Evolutionary conservation across 2,113 vertebrate genomes (phyloP).

Genomic region (Aramus guarauna): DNA sequence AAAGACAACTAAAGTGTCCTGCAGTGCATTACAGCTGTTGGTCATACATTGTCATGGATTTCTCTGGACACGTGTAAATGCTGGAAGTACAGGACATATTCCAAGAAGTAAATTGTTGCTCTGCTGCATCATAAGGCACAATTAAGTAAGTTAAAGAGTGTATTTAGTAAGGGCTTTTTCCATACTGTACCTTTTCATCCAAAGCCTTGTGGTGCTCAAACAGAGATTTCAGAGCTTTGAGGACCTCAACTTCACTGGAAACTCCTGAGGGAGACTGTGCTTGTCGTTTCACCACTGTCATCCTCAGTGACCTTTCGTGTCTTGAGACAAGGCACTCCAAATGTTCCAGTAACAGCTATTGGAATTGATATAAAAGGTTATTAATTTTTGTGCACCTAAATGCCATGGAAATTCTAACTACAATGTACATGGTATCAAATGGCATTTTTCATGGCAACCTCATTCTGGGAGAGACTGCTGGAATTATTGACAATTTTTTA

Average conservation of each 20-base stretch:
- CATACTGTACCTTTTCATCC: constrained; percentile 91
- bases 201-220: constrained; percentile 99
- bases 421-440: background rate
- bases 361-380: constrained; percentile 25
- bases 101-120: background rate
- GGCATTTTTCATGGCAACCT: background rate
- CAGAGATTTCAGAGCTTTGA: constrained; percentile 98
- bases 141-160: background rate
- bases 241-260: constrained; percentile 98
- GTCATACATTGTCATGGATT: background rate
- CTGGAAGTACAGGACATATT: background rate
- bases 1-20: background rate
- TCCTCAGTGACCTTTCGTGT: constrained; percentile 95
- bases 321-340: constrained; percentile 98
- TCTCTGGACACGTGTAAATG: background rate
- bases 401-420: background rate
- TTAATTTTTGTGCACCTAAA: background rate
- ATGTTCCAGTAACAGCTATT: constrained; percentile 94
- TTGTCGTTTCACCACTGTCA: constrained; percentile 98
- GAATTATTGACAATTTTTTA: background rate
- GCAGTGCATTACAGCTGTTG: background rate
- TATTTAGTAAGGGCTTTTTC: background rate
- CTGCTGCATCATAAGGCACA: background rate
- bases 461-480: background rate
- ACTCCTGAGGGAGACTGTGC: constrained; percentile 98